A percentile compares a stretch with the other conserved stretches of the same genome.
phyloP scores from a whole-genome alignment of 2,113 vertebrate species.

The Seriola quinqueradiata region DNA sequence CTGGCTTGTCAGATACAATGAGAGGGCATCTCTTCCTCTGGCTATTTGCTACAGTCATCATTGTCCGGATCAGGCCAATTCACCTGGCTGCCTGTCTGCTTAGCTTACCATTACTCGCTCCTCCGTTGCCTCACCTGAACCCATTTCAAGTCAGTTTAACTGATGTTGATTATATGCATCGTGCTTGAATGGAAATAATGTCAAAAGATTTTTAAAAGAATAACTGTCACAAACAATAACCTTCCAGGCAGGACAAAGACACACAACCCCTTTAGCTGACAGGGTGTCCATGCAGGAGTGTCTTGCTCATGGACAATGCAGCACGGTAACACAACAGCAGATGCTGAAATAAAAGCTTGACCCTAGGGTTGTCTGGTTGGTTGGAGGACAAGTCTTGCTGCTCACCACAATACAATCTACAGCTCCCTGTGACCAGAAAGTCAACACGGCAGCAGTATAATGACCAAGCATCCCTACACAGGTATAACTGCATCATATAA shows the following conservation, averaged over 20 bases:
- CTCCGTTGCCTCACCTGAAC: conserved; percentile 50
- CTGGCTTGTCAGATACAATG: conserved; percentile 48
- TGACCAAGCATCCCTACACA: neutral
- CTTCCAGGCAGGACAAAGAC: neutral
- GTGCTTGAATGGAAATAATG: conserved; percentile 7
- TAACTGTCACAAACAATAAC: conserved; percentile 17
- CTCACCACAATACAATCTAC: neutral
- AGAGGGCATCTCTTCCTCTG: conserved; percentile 38
- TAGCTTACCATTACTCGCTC: conserved; percentile 28
- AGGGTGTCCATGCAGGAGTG: neutral
- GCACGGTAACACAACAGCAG: neutral
- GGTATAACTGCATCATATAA: too few relatives aligned
- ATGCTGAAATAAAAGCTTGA: conserved; percentile 5
- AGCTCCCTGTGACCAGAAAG: neutral
- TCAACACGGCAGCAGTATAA: neutral
- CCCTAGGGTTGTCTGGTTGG: neutral
- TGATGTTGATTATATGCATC: neutral
- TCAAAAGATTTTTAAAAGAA: conserved; percentile 8
- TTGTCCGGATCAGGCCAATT: conserved; percentile 45
- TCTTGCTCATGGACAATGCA: neutral
- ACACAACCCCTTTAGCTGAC: neutral
- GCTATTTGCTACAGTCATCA: conserved; percentile 46
- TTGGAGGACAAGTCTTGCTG: conserved; percentile 24
- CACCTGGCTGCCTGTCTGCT: conserved; percentile 59
- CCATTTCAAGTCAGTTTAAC: conserved; percentile 7